Base-by-base conservation (phyloP, 2,113 vertebrate species). In the Canis aureus region DNA sequence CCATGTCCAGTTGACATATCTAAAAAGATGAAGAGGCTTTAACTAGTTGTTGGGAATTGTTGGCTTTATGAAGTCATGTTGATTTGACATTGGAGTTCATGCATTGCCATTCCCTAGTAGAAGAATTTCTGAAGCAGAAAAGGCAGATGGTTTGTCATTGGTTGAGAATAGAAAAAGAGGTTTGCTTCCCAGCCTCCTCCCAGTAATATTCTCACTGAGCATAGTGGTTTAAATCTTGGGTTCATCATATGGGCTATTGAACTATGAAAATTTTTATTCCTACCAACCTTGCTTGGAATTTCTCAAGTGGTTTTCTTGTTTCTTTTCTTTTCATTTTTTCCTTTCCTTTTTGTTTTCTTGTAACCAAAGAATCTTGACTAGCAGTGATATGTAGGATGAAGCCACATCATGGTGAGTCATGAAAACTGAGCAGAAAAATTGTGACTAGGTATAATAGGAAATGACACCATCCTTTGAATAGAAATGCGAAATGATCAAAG, bases 401-500 rank as follows among this genome's bases (percentile, higher is more conserved):
- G 29, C 69, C 74, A 89, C 79, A 17, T 57, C 66, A 60, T 38
- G n/a, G 8, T 90, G 60, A 86, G 10, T 67, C 62, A 38, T 55
- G n/a, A 96, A 66, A 87, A 10, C 35, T 8, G 93, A 69, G 62
- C 13, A 82, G 53, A 91, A 29, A 91, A 64, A 78, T 25, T 51
- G 22, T 35, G 19, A 82, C 69, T 93, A 60, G 81, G 51, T 81
- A 20, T 92, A 89, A 95, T 89, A 86, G 38, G 51, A 84, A 82
- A 87, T 85, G 53, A 66, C 32, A 93, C 60, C 82, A 95, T 66
- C 5, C 51, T 94, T 84, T 5, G 3, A 85, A 49, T 73, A 25
- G 7, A 12, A 84, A 82, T 38, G 60, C 51, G 1, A 91, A 67
- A 51, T 89, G 85, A 95, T 95, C 78, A 96, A 94, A 90, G 89